Conservation (phyloP, 2,888 invertebrate genomes). For the Sphinx pinastri region DNA sequence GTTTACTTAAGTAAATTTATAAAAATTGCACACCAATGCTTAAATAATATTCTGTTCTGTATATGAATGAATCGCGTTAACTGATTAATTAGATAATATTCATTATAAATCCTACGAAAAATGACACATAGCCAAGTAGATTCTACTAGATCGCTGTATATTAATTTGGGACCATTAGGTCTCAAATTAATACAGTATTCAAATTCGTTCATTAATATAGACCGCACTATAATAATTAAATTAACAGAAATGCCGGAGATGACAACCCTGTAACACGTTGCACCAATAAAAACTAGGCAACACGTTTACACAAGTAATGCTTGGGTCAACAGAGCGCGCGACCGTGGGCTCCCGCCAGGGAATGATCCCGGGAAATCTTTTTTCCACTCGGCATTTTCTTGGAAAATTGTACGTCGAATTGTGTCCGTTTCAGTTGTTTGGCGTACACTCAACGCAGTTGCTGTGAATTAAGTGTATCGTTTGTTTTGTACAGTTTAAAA, state of each 20-base stretch:
- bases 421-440: conserved; percentile 45
- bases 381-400: conserved; percentile 41
- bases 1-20: too few relatives aligned
- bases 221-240: not conserved
- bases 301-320: conserved; percentile 78
- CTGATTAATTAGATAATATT: too few relatives aligned
- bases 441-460: not conserved
- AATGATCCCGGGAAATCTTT: conserved; percentile 43
- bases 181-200: too few relatives aligned
- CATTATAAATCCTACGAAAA: too few relatives aligned
- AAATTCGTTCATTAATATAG: too few relatives aligned
- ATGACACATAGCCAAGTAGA: too few relatives aligned
- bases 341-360: conserved; percentile 39
- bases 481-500: not conserved
- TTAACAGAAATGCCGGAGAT: not conserved
- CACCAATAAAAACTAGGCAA: conserved; percentile 57
- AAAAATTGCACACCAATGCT: too few relatives aligned
- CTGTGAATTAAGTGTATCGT: not conserved
- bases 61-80: too few relatives aligned
- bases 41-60: too few relatives aligned
- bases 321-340: conserved; percentile 64
- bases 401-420: conserved; percentile 52
- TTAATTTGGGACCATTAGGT: too few relatives aligned
- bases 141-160: too few relatives aligned
- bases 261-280: conserved; percentile 43